Base-by-base conservation (phyloP, 2,797 vertebrate genomes). In the Gadopsis marmoratus region DNA sequence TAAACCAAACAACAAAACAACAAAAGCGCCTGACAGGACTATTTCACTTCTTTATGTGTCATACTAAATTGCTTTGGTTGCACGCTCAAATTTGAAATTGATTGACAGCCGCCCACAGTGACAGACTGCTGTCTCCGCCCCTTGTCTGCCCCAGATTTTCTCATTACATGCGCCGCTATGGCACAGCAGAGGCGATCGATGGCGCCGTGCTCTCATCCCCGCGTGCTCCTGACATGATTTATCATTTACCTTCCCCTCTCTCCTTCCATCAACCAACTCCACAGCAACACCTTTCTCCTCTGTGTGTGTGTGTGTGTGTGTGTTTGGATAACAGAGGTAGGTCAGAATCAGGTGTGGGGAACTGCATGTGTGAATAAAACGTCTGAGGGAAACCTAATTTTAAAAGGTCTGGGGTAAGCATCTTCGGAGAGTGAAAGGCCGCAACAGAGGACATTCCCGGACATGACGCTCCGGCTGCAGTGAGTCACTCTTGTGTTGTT, bases 101-200 rank as follows among this genome's bases (percentile, higher is more conserved):
- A 86, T 12, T 83, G 88, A 84, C 81, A 81, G 87, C 21, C 50
- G 60, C 55, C 78, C 39, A 48, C n/a, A 1, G 63, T 71, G 78
- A 88, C 79, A 55, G 78, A 71, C 71, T 9, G 72, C 76, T 16
- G 55, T 64, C 67, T 45, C 81, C 75, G 14, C 66, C 72, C 73
- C 83, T 69, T 31, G 71, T 81, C 85, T 71, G 68, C 64, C 37
- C 76, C n/a, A 66, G 78, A 85, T 89, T 78, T 86, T 77, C 87
- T 88, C 88, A 88, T 92, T 88, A 90, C 79, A 85, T 41, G 47
- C 45, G 16, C 47, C 2, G 69, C 78, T 47, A 48, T 79, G 79
- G 82, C 74, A 87, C 74, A 54, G 83, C 74, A 29, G 78, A 73
- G 77, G 56, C 82, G 88, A 91, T 89, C 51, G 73, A 90, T 87